phyloP scores from a whole-genome alignment of 2,113 vertebrate species.

The Phylloscopus trochilus region DNA sequence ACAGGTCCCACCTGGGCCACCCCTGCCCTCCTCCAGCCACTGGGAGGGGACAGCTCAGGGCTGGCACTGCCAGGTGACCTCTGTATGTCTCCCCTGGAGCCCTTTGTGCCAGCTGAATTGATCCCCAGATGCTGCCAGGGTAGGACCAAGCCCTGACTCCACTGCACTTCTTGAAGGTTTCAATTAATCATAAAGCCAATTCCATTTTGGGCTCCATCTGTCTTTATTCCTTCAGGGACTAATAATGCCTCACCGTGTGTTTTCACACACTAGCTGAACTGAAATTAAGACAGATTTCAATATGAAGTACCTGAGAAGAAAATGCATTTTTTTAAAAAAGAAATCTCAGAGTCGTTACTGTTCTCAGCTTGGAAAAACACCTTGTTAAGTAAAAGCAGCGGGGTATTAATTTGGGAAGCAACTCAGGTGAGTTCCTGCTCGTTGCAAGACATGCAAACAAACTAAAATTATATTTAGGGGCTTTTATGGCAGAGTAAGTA shows the following conservation, averaged over 20 bases:
- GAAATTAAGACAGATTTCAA: constrained; percentile 74
- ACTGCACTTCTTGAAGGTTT: constrained; percentile 66
- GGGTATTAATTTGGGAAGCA: constrained; percentile 35
- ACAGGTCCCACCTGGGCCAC: not conserved
- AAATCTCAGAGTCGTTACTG: constrained; percentile 27
- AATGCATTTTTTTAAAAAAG: constrained; percentile 29
- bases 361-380: constrained; percentile 31
- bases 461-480: not conserved
- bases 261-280: constrained; percentile 68
- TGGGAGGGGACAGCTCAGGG: not conserved
- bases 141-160: constrained; percentile 45
- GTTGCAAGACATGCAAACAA: not conserved
- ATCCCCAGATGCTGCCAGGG: constrained; percentile 6
- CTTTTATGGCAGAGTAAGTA: not conserved
- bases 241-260: constrained; percentile 70
- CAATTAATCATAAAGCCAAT: constrained; percentile 72
- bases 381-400: constrained; percentile 38
- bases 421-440: not conserved
- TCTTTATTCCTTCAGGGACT: constrained; percentile 71
- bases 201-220: constrained; percentile 75
- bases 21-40: not conserved
- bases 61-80: not conserved
- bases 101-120: not conserved
- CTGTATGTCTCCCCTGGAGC: not conserved
- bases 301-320: constrained; percentile 62